phyloP scores from a whole-genome alignment of 1,140 invertebrate genomes.

The Drosophila azteca region DNA sequence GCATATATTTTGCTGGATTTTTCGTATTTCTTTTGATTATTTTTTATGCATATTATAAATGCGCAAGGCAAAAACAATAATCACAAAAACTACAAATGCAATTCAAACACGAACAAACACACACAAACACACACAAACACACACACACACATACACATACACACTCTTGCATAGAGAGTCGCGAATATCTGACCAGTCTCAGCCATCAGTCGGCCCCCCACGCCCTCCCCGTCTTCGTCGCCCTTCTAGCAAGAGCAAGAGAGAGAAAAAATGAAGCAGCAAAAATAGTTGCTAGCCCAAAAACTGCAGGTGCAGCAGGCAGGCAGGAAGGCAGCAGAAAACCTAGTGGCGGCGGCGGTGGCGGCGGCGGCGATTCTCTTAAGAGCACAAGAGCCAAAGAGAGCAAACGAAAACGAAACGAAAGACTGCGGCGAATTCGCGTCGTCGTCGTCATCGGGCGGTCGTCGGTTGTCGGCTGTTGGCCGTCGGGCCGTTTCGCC shows the following conservation, averaged over 20 bases:
- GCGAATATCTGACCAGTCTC: slow-evolving; percentile 55
- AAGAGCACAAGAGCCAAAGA: slow-evolving; percentile 54
- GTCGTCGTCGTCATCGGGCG: background rate
- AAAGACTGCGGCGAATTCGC: slow-evolving; percentile 64
- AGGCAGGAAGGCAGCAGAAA: slow-evolving; percentile 14
- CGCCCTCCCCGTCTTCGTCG: background rate
- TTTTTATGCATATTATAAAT: slow-evolving; percentile 72
- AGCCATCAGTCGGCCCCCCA: slow-evolving; percentile 46
- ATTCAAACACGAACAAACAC: slow-evolving; percentile 27
- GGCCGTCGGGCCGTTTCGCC: slow-evolving; percentile 52
- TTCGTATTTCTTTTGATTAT: slow-evolving; percentile 48
- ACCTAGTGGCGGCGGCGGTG: background rate
- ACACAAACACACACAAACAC: slow-evolving; percentile 7
- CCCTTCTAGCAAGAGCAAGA: slow-evolving; percentile 19
- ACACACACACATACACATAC: background rate
- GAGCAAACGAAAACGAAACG: slow-evolving; percentile 15
- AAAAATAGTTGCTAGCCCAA: slow-evolving; percentile 31
- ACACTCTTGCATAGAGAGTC: background rate
- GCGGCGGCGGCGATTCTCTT: slow-evolving; percentile 48
- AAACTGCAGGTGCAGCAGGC: slow-evolving; percentile 68
- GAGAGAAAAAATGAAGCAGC: slow-evolving; percentile 8
- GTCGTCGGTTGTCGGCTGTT: slow-evolving; percentile 5
- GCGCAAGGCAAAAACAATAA: slow-evolving; percentile 65
- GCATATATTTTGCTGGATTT: slow-evolving; percentile 50
- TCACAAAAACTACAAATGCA: slow-evolving; percentile 26